Conservation (phyloP, 1,140 invertebrate genomes). For the Apis laboriosa region DNA sequence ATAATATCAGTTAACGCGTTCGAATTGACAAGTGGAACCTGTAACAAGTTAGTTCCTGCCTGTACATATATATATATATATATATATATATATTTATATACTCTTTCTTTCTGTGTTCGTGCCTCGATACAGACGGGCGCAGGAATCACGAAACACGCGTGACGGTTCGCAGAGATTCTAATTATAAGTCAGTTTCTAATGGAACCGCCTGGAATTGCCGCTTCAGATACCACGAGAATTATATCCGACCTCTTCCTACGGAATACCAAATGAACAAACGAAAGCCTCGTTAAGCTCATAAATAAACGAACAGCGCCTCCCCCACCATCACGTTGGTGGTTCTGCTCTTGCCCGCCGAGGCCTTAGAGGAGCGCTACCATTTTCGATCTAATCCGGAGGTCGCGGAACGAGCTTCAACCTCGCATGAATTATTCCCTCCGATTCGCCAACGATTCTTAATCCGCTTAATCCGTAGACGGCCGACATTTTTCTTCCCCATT, state of each 20-base stretch:
- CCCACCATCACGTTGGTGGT: too few relatives aligned
- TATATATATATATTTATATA: too few relatives aligned
- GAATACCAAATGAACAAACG: constrained; percentile 8
- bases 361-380: not conserved
- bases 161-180: constrained; percentile 1
- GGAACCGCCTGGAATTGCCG: not conserved
- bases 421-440: constrained; percentile 24
- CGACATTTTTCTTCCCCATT: not conserved
- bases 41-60: not conserved
- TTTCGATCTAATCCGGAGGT: not conserved
- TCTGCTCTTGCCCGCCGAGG: too few relatives aligned
- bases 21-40: not conserved
- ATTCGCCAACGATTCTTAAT: not conserved
- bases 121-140: not conserved
- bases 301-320: constrained; percentile 1
- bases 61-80: too few relatives aligned
- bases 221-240: constrained; percentile 17
- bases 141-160: constrained; percentile 6
- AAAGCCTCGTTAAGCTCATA: constrained; percentile 7
- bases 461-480: not conserved
- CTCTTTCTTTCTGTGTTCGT: not conserved
- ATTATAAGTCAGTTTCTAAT: constrained; percentile 16
- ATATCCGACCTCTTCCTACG: constrained; percentile 6
- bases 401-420: too few relatives aligned
- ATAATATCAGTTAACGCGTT: not conserved